Evolutionary conservation across 1,140 invertebrate species (phyloP), one percentile per base, ranked within the genome.

Genomic region (Zaprionus vittiger): DNA sequence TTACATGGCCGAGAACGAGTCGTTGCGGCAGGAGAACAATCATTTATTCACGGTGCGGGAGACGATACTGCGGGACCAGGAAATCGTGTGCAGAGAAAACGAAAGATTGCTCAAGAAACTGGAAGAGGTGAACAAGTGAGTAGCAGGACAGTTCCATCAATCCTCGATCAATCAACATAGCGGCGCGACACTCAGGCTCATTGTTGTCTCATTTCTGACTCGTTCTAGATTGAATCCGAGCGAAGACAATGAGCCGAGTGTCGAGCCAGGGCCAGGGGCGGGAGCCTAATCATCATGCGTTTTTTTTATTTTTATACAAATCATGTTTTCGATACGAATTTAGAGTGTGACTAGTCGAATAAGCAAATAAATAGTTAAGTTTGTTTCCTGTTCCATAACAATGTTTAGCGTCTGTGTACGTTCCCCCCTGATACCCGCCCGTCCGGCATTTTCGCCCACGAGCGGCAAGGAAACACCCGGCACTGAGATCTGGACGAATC

Each of bases 51-150:
- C 94, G 3, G 95, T 96, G 0, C 93, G 97, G 61, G 97, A 98
- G 80, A 94, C 96, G 47, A 93, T 98, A 26, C 94, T 98, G 55
- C 93, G 97, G 44, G 98, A 99, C 91, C 97, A 98, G 85, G 97
- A 99, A 92, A 92, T 97, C 5, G 95, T 99, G 12, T 98, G 97
- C 84, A 94, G 97, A 68, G 98, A 99, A 92, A 99, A 99, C 90
- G 98, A 99, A 92, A 93, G 96, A 26, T 93, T 99, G 20, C 92
- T 97, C 17, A 97, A 96, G 83, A 97, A 98, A 93, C 93, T 99
- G 14, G 97, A 98, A 93, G 96, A 97, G 93, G 96, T 97, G 15
- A 97, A 97, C 91, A 95, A 95, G 96, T 97, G 93, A 95, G 95
- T 95, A 69, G 15, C 37, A 34, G 38, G 17, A 52, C 15, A 17